phyloP scores from a whole-genome alignment of 2,888 invertebrate species.

The Cantharis rufa region DNA sequence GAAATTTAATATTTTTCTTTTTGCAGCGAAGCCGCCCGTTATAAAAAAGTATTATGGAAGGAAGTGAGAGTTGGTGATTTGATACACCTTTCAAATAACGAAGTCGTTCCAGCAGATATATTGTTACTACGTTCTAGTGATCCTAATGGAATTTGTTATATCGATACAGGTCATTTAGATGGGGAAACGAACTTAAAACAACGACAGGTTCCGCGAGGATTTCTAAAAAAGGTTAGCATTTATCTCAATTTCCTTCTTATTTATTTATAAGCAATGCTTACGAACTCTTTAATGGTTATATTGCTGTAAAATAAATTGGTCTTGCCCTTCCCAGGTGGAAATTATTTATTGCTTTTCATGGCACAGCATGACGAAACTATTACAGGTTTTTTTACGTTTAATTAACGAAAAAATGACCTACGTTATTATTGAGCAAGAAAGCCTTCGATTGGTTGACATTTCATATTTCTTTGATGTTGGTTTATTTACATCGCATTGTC shows the following conservation, averaged over 20 bases:
- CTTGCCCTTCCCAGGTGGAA: not conserved
- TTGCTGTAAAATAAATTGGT: not conserved
- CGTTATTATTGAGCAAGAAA: not conserved
- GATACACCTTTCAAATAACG: slow-evolving; percentile 94
- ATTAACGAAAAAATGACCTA: not conserved
- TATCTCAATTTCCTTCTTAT: not conserved
- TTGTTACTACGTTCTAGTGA: slow-evolving; percentile 87
- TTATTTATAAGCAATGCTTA: not conserved
- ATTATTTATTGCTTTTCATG: not conserved
- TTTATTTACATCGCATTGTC: not conserved
- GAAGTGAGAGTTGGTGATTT: slow-evolving; percentile 92
- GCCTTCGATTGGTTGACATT: not conserved
- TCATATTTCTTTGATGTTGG: not conserved
- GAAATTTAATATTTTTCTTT: slow-evolving; percentile 4
- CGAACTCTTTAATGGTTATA: not conserved
- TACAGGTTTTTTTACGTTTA: not conserved
- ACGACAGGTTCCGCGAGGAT: slow-evolving; percentile 80
- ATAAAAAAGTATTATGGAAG: slow-evolving; percentile 86
- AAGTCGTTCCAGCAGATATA: slow-evolving; percentile 95
- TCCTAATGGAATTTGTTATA: slow-evolving; percentile 85
- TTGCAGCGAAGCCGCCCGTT: slow-evolving; percentile 77
- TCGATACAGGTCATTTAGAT: slow-evolving; percentile 95
- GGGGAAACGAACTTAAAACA: slow-evolving; percentile 96
- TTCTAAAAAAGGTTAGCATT: slow-evolving; percentile 67
- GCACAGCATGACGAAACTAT: not conserved